These are phyloP conservation scores for Caenorhabditis afra DNA, from an alignment of 2,888 invertebrate genomes.

Conservation along the genomic window DNA sequence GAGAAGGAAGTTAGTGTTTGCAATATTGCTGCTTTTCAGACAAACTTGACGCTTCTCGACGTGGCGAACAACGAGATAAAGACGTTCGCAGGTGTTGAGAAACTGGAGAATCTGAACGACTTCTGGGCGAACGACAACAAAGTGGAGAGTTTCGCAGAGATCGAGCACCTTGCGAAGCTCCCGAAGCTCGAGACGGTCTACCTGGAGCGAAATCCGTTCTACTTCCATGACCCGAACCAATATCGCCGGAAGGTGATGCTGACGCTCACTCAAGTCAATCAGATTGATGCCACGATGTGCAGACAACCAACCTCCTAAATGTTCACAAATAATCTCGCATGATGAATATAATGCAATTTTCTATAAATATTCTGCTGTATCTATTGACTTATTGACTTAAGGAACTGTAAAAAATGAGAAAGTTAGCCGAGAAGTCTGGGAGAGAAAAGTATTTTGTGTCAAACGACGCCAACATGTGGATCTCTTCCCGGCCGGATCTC, in stretches of 20 bases:
- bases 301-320: constrained; percentile 14
- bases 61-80: constrained; percentile 91
- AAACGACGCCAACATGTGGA: too few relatives aligned
- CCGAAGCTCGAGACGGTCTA: constrained; percentile 87
- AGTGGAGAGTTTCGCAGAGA: constrained; percentile 89
- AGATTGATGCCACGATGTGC: constrained; percentile 90
- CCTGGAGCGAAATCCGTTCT: constrained; percentile 90
- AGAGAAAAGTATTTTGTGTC: too few relatives aligned
- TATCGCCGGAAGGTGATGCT: constrained; percentile 89
- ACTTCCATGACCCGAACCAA: constrained; percentile 62
- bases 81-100: constrained; percentile 87
- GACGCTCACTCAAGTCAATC: constrained; percentile 89
- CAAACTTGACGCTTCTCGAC: constrained; percentile 89
- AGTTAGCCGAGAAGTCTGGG: too few relatives aligned
- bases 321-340: too few relatives aligned
- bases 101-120: constrained; percentile 89
- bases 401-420: too few relatives aligned
- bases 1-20: background rate
- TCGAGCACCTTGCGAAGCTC: constrained; percentile 86
- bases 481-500: too few relatives aligned
- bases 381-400: too few relatives aligned
- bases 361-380: too few relatives aligned
- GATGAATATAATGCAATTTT: too few relatives aligned
- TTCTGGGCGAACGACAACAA: constrained; percentile 96
- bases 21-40: constrained; percentile 57